Base-by-base conservation (phyloP, 1,140 invertebrate species). In the Harlomillsia oculata region DNA sequence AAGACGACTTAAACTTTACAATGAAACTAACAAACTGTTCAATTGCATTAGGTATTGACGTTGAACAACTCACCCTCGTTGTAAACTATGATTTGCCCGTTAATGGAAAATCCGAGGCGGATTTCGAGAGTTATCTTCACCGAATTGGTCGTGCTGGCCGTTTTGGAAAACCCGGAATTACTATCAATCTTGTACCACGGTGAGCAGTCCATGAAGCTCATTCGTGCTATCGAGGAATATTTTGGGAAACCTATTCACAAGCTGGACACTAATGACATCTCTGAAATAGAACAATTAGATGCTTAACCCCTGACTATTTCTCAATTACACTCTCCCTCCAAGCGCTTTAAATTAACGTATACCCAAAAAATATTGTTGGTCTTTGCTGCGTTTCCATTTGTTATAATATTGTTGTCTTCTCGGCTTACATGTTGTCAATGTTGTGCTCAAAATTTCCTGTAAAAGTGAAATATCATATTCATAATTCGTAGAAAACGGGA, bases 21-120 rank as follows among this genome's bases (percentile, higher is more conserved):
- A 25, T 6, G 5, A 1, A 5, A 16, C 43, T 53, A 3, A 13
- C 18, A 40, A 14, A 9, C 45, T 3, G 9, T 6, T 43, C 2
- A 5, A 41, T 49, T 41, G 72, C 67, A 67, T 13, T 67, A 84
- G 93, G 95, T 40, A 97, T 98, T 70, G 95, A 98, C 72, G 84
- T 99, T 3, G 89, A 93, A 68, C 87, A 91, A 80, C 95, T 99
- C 0, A 97, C 94, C 8, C 80, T 99, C 44, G 96, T 99, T 0
- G 89, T 99, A 0, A 99, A 99, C 72, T 99, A 96, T 75, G 96
- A 99, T 74, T 78, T 98, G 63, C 96, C 95, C 5, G 78, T 94
- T 61, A 82, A 92, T 68, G 70, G 82, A 36, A 74, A 80, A 23
- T 78, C 79, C 13, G 77, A 82, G 68, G 85, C 92, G 2, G 94